Percentiles rank a stretch among this genome's conserved stretches.
Evolutionary conservation across 2,888 invertebrate genomes (phyloP).

Genomic region (Drosophila cyrtoloma): DNA sequence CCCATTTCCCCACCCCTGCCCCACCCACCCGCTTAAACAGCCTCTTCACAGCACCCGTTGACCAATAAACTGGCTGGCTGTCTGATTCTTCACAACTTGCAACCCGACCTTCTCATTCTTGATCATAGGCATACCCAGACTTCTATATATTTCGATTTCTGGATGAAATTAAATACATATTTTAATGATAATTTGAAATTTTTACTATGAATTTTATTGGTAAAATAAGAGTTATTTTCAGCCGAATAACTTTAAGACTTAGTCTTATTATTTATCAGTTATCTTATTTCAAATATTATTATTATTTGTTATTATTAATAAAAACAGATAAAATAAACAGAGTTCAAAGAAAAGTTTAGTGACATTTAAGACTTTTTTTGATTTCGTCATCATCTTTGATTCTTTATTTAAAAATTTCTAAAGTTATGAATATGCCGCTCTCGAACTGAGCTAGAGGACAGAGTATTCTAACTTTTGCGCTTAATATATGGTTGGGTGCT

Average conservation of each 20-base stretch:
- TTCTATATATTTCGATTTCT: not conserved
- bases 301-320: not conserved
- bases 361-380: not conserved
- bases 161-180: not conserved
- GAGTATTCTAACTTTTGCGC: slow-evolving; percentile 35
- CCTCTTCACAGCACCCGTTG: not conserved
- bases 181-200: not conserved
- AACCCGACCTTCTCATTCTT: not conserved
- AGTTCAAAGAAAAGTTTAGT: not conserved
- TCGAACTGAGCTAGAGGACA: not conserved
- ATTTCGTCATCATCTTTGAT: not conserved
- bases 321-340: not conserved
- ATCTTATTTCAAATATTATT: not conserved
- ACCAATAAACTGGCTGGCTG: slow-evolving; percentile 7
- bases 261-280: not conserved
- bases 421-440: slow-evolving; percentile 1
- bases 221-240: not conserved
- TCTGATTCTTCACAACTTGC: slow-evolving; percentile 13
- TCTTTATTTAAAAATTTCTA: not conserved
- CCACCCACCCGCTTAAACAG: not conserved
- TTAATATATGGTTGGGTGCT: slow-evolving; percentile 15
- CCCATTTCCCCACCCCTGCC: not conserved
- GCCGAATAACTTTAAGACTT: not conserved
- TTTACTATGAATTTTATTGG: not conserved
- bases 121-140: not conserved